Conservation (phyloP, 2,888 invertebrate genomes). For the Opisthograptis luteolata region DNA sequence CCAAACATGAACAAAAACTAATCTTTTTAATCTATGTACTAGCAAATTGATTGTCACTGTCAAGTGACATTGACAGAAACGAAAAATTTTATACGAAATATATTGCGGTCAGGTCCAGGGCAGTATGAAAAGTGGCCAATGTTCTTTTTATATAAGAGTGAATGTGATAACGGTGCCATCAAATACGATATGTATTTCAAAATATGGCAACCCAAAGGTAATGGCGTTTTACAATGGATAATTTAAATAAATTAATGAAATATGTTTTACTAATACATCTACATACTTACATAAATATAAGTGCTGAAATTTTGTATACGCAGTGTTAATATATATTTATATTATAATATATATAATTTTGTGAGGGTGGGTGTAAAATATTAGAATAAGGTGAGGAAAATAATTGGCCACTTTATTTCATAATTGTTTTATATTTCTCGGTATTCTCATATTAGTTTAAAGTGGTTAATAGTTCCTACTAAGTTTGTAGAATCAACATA, state of each 20-base stretch:
- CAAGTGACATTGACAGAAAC: too few relatives aligned
- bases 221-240: too few relatives aligned
- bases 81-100: too few relatives aligned
- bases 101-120: too few relatives aligned
- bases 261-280: too few relatives aligned
- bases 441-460: conserved; percentile 43
- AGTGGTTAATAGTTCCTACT: conserved; percentile 80
- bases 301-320: conserved; percentile 5
- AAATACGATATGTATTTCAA: neutral
- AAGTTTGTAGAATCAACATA: conserved; percentile 43
- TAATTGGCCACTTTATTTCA: conserved; percentile 59
- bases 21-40: too few relatives aligned
- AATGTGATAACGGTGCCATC: conserved; percentile 26
- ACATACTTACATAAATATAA: too few relatives aligned
- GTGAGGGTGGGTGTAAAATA: conserved; percentile 34
- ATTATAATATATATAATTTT: conserved; percentile 18
- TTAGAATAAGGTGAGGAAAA: conserved; percentile 48
- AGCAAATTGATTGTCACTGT: too few relatives aligned
- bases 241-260: neutral
- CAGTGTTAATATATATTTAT: neutral
- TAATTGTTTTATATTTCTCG: conserved; percentile 44
- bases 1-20: too few relatives aligned
- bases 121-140: too few relatives aligned
- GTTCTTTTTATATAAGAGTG: conserved; percentile 10
- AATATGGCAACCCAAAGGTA: neutral